These are phyloP conservation scores for Sphaeramia orbicularis DNA, from an alignment of 2,797 vertebrate species.

Conservation along the genomic window DNA sequence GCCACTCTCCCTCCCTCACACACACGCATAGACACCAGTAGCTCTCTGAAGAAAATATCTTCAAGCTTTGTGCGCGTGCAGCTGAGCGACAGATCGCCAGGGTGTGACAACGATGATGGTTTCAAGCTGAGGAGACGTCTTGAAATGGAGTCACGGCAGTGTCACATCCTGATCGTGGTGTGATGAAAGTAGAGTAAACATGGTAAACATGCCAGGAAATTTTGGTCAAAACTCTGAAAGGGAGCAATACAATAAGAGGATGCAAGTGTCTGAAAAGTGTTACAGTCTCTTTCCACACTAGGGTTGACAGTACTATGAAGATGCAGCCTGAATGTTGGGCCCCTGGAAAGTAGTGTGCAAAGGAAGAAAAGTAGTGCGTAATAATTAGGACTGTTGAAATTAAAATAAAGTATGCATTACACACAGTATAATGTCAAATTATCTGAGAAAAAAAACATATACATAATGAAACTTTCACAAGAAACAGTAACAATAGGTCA, in stretches of 20 bases:
- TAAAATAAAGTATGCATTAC: neutral
- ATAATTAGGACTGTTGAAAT: neutral
- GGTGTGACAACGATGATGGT: conserved; percentile 81
- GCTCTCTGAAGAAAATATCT: conserved; percentile 80
- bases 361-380: neutral
- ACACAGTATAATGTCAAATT: too few relatives aligned
- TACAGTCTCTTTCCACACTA: conserved; percentile 46
- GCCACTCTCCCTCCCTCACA: conserved; percentile 54
- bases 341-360: neutral
- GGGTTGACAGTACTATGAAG: conserved; percentile 36
- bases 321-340: conserved; percentile 6
- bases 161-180: conserved; percentile 74
- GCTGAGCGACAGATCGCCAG: conserved; percentile 81
- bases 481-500: too few relatives aligned
- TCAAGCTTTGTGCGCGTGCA: conserved; percentile 69
- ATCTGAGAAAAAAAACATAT: too few relatives aligned
- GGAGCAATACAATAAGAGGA: conserved; percentile 63
- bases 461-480: too few relatives aligned
- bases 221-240: conserved; percentile 78
- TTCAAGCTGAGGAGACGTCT: conserved; percentile 79
- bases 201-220: conserved; percentile 78
- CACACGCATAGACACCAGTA: conserved; percentile 35
- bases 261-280: conserved; percentile 51
- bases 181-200: conserved; percentile 82
- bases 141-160: conserved; percentile 73